Conservation (phyloP, 2,888 invertebrate genomes). For the Mystacides longicornis region DNA sequence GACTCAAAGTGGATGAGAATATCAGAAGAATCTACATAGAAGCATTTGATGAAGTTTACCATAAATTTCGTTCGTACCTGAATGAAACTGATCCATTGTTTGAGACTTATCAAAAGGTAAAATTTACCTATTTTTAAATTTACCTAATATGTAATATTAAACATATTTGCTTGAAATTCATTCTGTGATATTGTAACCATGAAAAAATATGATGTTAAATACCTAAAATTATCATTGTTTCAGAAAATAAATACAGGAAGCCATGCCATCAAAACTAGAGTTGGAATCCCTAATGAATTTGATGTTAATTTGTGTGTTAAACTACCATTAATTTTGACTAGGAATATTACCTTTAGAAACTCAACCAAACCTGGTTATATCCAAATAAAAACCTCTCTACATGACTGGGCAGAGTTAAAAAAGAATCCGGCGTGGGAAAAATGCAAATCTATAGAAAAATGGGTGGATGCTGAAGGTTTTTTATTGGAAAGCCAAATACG, state of each 20-base stretch:
- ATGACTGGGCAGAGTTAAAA: constrained; percentile 4
- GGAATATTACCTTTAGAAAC: background rate
- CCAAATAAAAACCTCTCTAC: constrained; percentile 8
- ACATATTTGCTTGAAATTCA: background rate
- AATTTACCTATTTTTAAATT: background rate
- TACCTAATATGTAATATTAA: background rate
- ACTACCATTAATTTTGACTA: constrained; percentile 5
- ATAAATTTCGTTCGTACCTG: background rate
- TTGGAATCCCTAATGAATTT: constrained; percentile 6
- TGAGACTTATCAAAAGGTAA: constrained; percentile 3
- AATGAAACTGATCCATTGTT: constrained; percentile 7
- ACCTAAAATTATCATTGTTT: background rate
- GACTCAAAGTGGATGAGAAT: background rate
- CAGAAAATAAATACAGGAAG: constrained; percentile 7
- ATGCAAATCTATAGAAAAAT: constrained; percentile 8
- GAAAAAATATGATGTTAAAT: too few relatives aligned
- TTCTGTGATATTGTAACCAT: background rate
- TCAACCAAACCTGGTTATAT: constrained; percentile 3
- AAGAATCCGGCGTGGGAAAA: constrained; percentile 8
- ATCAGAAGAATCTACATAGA: background rate
- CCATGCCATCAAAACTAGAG: background rate
- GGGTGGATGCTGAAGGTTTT: constrained; percentile 9
- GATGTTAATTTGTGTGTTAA: constrained; percentile 10
- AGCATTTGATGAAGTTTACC: background rate
- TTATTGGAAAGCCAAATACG: constrained; percentile 10